Percentiles rank a stretch among this genome's conserved stretches.
Evolutionary conservation across 2,888 invertebrate species (phyloP).

Genomic region (Carabus problematicus): DNA sequence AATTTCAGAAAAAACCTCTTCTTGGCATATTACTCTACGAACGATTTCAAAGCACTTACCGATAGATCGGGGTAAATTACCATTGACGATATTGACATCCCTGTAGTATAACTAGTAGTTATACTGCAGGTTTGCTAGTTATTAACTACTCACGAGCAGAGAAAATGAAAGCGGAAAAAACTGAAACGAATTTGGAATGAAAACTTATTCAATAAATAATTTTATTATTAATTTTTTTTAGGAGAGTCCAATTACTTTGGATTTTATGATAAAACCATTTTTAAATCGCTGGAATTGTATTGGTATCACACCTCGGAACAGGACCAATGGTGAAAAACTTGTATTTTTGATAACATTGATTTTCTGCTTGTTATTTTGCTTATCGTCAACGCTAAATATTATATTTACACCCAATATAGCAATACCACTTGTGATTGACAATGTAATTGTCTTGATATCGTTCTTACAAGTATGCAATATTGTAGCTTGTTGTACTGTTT

Average conservation of each 20-base stretch:
- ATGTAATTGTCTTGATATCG: not conserved
- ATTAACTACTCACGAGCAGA: too few relatives aligned
- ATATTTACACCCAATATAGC: not conserved
- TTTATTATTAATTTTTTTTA: too few relatives aligned
- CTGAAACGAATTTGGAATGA: too few relatives aligned
- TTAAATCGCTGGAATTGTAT: conserved; percentile 3
- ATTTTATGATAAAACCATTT: not conserved
- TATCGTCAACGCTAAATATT: conserved; percentile 1
- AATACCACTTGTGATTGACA: not conserved
- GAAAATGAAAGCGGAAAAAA: too few relatives aligned
- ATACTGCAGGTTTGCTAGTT: too few relatives aligned
- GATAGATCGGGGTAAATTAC: too few relatives aligned
- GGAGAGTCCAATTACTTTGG: not conserved
- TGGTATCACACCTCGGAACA: not conserved
- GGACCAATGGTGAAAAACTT: not conserved
- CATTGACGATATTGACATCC: too few relatives aligned
- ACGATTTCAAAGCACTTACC: too few relatives aligned
- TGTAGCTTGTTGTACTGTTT: not conserved
- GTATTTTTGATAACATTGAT: not conserved
- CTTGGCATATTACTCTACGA: too few relatives aligned
- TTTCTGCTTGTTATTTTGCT: not conserved
- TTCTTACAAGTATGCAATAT: not conserved
- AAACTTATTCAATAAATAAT: too few relatives aligned
- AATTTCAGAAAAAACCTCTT: too few relatives aligned
- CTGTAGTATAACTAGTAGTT: too few relatives aligned